A percentile compares a stretch with the other conserved stretches of the same genome.
Conservation (phyloP, 2,113 vertebrate genomes). For the Epinephelus lanceolatus region DNA sequence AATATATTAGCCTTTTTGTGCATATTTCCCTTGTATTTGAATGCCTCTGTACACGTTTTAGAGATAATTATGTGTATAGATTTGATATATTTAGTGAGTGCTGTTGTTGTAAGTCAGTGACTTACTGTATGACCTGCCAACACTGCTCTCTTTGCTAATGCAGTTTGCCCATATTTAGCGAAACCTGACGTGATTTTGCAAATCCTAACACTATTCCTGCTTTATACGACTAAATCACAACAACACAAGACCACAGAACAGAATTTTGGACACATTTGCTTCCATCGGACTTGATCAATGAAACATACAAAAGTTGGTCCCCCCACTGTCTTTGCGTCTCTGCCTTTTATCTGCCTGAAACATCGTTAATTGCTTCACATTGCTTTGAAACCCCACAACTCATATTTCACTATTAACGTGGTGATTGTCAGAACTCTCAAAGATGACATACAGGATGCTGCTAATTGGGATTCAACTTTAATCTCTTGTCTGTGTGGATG, state of each 20-base stretch:
- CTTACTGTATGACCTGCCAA: not conserved
- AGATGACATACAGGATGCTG: constrained; percentile 12
- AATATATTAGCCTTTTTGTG: not conserved
- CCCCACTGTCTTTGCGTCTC: not conserved
- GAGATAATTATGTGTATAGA: not conserved
- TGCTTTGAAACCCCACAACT: constrained; percentile 25
- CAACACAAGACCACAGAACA: not conserved
- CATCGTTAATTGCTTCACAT: constrained; percentile 26
- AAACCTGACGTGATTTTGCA: not conserved
- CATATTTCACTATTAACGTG: not conserved
- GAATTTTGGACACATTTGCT: constrained; percentile 1
- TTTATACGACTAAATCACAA: not conserved
- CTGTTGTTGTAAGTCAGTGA: not conserved
- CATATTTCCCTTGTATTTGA: not conserved
- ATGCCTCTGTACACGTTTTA: not conserved
- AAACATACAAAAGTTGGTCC: not conserved
- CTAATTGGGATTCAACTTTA: constrained; percentile 36
- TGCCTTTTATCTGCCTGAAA: constrained; percentile 20
- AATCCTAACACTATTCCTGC: not conserved
- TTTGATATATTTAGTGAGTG: not conserved
- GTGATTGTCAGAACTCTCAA: not conserved
- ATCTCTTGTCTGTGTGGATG: constrained; percentile 3
- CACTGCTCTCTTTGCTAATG: not conserved
- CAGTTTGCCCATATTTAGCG: not conserved
- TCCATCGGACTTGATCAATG: not conserved